Evolutionary conservation across 1,140 invertebrate genomes (phyloP), one percentile per base, ranked within the genome.

Genomic region (Euura lappo): DNA sequence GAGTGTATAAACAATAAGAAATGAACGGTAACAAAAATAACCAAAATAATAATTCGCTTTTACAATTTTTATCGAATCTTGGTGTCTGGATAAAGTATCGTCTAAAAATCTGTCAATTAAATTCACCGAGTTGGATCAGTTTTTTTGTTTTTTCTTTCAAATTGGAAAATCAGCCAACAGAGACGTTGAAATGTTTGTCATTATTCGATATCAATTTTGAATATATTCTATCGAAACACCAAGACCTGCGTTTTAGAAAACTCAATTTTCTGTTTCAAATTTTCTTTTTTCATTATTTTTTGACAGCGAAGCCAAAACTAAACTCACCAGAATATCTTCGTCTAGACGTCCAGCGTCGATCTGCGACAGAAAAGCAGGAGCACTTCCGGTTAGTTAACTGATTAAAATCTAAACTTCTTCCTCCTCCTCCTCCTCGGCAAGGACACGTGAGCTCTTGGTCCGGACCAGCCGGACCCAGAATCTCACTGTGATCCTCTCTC

Each of bases 31-130:
- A 68, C 13, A 69, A 70, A 66, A 64, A 11, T 13, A 72, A 46
- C 4, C 8, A 71, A 71, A 75, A 72, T 70, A 73, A 78, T 74
- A 78, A 60, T 60, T 60, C 51, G 51, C 51, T 11, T 60, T 5
- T 5, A 60, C 3, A 60, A 60, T 60, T 60, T 83, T 82, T 80
- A 77, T 45, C 69, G 72, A 84, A 77, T 86, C 82, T 87, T 86
- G 81, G 86, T 87, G 81, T 83, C 76, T 83, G 81, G 84, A 87
- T 86, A 87, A 83, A 87, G 83, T 87, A 87, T 81, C 81, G 81
- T 82, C 85, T 81, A 87, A 83, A 60, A 60, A 28, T 28, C 28
- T 28, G 28, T 28, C 1, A 28, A 28, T 28, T 28, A 28, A 28
- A 28, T 28, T 28, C 28, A 28, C 28, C 28, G 28, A 28, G 28